These are phyloP conservation scores for Drosophila picticornis DNA, from an alignment of 2,888 invertebrate genomes.

Conservation along the genomic window DNA sequence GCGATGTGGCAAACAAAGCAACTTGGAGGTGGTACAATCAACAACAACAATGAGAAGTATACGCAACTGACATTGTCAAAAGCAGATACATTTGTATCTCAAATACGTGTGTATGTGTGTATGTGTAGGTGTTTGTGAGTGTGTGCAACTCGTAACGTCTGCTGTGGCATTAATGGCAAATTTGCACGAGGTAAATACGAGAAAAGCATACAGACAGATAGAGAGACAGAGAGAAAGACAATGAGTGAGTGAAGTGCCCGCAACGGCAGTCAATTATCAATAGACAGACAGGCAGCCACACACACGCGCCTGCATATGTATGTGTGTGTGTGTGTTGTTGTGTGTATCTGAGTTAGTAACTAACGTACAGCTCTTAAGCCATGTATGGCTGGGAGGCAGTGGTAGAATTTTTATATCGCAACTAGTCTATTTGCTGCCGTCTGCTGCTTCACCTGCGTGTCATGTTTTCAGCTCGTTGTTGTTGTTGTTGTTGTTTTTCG, in stretches of 20 bases:
- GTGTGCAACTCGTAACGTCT: conserved; percentile 55
- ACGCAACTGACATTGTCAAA: conserved; percentile 58
- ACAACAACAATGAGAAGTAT: conserved; percentile 40
- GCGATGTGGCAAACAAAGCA: conserved; percentile 54
- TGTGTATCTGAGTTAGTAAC: conserved; percentile 41
- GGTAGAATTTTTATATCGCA: conserved; percentile 53
- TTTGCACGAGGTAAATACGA: conserved; percentile 78
- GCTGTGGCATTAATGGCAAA: conserved; percentile 76
- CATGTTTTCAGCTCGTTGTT: conserved; percentile 41
- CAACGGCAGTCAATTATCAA: conserved; percentile 78
- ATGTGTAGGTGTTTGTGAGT: conserved; percentile 24
- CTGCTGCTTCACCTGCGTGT: conserved; percentile 74
- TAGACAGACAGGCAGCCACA: conserved; percentile 58
- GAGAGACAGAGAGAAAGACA: conserved; percentile 15
- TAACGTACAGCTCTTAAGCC: conserved; percentile 27
- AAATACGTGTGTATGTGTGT: conserved; percentile 25
- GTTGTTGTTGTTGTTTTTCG: conserved; percentile 34
- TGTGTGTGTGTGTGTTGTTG: conserved; percentile 10
- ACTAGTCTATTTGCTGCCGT: conserved; percentile 53
- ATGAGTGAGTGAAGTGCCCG: conserved; percentile 59
- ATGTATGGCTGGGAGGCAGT: conserved; percentile 30
- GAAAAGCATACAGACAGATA: conserved; percentile 20
- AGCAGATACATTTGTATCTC: conserved; percentile 65
- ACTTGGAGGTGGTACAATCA: conserved; percentile 42
- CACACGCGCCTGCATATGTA: background rate